These are phyloP conservation scores for Eupeodes corollae DNA, from an alignment of 1,140 invertebrate genomes.

Conservation along the genomic window DNA sequence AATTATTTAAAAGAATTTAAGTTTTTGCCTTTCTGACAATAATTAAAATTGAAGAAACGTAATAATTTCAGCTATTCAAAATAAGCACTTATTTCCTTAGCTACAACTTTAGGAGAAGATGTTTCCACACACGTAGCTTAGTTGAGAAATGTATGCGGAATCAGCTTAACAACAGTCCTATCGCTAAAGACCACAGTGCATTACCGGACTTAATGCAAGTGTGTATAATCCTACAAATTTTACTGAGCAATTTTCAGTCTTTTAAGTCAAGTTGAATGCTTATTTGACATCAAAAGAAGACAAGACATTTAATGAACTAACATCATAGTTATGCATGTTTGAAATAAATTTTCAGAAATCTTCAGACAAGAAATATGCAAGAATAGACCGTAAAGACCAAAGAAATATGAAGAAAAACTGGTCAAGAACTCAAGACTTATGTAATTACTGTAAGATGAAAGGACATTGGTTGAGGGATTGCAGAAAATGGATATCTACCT, in stretches of 20 bases:
- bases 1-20: too few species aligned
- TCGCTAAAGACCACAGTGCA: neutral
- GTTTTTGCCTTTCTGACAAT: too few species aligned
- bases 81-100: too few species aligned
- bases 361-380: too few species aligned
- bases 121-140: neutral
- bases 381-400: too few species aligned
- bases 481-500: constrained; percentile 20
- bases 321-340: constrained; percentile 2
- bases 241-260: neutral
- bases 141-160: neutral
- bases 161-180: constrained; percentile 1
- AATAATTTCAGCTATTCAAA: too few species aligned
- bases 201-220: constrained; percentile 1
- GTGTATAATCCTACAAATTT: constrained; percentile 3
- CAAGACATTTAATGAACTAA: constrained; percentile 2
- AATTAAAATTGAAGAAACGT: too few species aligned
- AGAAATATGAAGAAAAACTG: too few species aligned
- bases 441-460: constrained; percentile 19
- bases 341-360: neutral
- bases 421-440: constrained; percentile 4
- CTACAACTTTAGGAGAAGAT: too few species aligned
- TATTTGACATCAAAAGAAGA: too few species aligned
- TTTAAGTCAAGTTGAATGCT: constrained; percentile 4
- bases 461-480: constrained; percentile 18